These are phyloP conservation scores for Caenorhabditis zanzibari DNA, from an alignment of 2,888 invertebrate genomes.

Conservation along the genomic window DNA sequence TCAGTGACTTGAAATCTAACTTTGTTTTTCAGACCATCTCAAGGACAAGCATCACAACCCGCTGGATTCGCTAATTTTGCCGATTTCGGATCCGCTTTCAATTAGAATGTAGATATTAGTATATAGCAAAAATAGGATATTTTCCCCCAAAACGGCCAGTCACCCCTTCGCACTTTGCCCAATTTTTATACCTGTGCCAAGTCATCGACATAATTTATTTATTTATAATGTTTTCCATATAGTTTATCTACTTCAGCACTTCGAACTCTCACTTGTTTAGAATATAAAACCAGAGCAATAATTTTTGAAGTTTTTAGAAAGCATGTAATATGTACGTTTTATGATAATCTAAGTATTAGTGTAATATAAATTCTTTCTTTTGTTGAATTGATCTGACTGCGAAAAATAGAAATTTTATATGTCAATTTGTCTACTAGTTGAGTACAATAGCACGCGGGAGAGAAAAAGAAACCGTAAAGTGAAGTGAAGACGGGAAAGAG, in stretches of 20 bases:
- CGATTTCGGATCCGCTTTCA: constrained; percentile 74
- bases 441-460: constrained; percentile 33
- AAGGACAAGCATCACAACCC: constrained; percentile 55
- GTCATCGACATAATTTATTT: constrained; percentile 52
- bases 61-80: constrained; percentile 78
- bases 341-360: not conserved
- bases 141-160: constrained; percentile 12
- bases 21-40: constrained; percentile 56
- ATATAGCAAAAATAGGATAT: not conserved
- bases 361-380: not conserved
- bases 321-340: constrained; percentile 30
- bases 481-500: constrained; percentile 19
- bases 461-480: constrained; percentile 40
- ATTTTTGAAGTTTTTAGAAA: constrained; percentile 27
- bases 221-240: not conserved
- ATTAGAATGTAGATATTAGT: constrained; percentile 26
- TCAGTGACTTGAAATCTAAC: not conserved
- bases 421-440: not conserved
- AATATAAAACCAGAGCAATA: constrained; percentile 57
- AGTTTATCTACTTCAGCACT: constrained; percentile 19
- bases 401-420: not conserved
- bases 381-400: too few species aligned
- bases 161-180: constrained; percentile 41
- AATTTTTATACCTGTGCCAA: constrained; percentile 48
- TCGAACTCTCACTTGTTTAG: constrained; percentile 46